These are phyloP conservation scores for Bicyclus anynana DNA, from an alignment of 1,140 invertebrate species.

Conservation along the genomic window DNA sequence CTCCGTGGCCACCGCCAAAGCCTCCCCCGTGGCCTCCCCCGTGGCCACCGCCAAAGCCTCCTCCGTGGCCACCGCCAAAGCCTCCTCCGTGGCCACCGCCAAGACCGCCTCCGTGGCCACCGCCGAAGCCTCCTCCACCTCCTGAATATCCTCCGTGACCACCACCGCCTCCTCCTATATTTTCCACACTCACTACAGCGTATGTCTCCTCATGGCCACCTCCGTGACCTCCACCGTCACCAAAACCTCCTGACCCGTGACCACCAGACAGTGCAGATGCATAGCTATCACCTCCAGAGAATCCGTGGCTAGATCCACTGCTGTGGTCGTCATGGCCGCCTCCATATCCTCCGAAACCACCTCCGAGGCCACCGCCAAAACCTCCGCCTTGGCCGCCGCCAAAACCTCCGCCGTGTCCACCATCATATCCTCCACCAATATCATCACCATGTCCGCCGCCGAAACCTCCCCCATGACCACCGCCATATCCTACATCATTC, in stretches of 20 bases:
- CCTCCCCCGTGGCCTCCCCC: slow-evolving; percentile 7
- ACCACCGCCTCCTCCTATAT: too few relatives aligned
- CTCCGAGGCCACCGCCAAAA: neutral
- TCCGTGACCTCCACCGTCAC: neutral
- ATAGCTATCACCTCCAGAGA: neutral
- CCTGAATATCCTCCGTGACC: slow-evolving; percentile 30
- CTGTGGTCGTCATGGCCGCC: slow-evolving; percentile 20
- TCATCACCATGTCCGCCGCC: slow-evolving; percentile 23
- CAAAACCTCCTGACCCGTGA: neutral
- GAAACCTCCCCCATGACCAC: slow-evolving; percentile 16
- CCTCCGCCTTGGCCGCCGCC: slow-evolving; percentile 13
- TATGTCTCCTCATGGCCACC: too few relatives aligned
- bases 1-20: slow-evolving; percentile 4
- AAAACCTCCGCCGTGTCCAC: slow-evolving; percentile 27
- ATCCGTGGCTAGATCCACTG: neutral
- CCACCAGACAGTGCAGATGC: neutral
- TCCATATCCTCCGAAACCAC: slow-evolving; percentile 20
- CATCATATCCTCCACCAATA: slow-evolving; percentile 28
- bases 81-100: slow-evolving; percentile 16
- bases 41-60: slow-evolving; percentile 15
- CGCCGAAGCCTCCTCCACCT: slow-evolving; percentile 16
- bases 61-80: slow-evolving; percentile 9
- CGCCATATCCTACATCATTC: neutral
- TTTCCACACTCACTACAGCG: too few relatives aligned
- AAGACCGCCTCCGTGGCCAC: slow-evolving; percentile 17